Base-by-base conservation (phyloP, 2,888 invertebrate genomes). In the Rhagium mordax region DNA sequence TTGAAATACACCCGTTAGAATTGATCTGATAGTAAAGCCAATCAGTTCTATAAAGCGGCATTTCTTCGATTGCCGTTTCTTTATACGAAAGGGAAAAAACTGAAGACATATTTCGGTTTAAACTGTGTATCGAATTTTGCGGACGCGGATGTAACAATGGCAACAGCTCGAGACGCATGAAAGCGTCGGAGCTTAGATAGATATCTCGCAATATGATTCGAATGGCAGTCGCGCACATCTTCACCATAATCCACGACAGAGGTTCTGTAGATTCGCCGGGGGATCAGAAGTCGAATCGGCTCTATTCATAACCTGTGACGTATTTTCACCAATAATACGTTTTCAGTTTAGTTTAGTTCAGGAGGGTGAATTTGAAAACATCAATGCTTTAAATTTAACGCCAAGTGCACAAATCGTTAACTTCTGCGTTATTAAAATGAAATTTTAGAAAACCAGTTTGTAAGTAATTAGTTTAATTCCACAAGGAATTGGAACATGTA, bases 181-280 rank as follows among this genome's bases (percentile, higher is more conserved):
- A 84, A 83, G 83, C 83, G 82, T 73, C 61, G 75, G 81, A 80
- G 84, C 84, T 85, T 84, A 85, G 85, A 84, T 85, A 83, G 84
- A 85, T 85, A 85, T 85, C 84, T 81, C 79, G 83, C 85, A 85
- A 85, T 85, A 85, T 84, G 85, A 85, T 84, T 85, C 84, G 83
- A 84, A 85, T 85, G 82, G 84, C 82, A 83, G 81, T 83, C 81
- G 81, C 74, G 70, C 84, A 84, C 83, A 83, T 85, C 84, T 82
- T 83, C 82, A 74, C 79, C 78, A 77, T 84, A 85, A 85, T 85
- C 85, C 84, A 79, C 79, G 83, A 83, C 84, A 84, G 84, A 82
- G 82, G 83, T 84, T 84, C 83, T 80, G 79, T 76, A 81, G 83
- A 85, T 84, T 84, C 84, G 81, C 82, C 81, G 76, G 81, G 85